These are phyloP conservation scores for Oscheius myriophilus DNA, from an alignment of 2,888 invertebrate species.

Conservation along the genomic window DNA sequence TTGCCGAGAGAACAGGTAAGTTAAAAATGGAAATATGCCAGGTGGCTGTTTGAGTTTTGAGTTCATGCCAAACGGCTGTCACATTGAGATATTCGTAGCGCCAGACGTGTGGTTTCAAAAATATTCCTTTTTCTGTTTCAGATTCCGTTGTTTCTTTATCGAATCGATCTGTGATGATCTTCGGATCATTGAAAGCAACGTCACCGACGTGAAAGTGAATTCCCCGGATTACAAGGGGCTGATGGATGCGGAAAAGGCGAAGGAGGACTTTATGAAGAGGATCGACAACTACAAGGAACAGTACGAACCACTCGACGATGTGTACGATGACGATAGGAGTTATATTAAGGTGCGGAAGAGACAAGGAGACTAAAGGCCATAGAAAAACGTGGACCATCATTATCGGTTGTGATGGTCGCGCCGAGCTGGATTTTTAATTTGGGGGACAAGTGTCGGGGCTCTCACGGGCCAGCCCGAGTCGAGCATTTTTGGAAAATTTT, in stretches of 20 bases:
- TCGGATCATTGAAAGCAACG: constrained; percentile 92
- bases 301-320: constrained; percentile 79
- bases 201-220: constrained; percentile 83
- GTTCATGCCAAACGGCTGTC: too few species aligned
- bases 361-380: too few species aligned
- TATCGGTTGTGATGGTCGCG: too few species aligned
- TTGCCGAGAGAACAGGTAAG: constrained; percentile 43
- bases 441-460: too few species aligned
- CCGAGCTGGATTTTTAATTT: too few species aligned
- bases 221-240: constrained; percentile 88
- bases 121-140: constrained; percentile 21
- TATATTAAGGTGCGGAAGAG: constrained; percentile 48
- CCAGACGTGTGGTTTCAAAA: neutral
- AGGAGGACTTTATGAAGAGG: constrained; percentile 87
- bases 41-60: too few species aligned
- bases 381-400: too few species aligned
- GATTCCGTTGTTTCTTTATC: constrained; percentile 92
- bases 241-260: constrained; percentile 86
- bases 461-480: too few species aligned
- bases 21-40: too few species aligned
- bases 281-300: constrained; percentile 91
- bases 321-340: constrained; percentile 57
- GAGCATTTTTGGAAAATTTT: too few species aligned
- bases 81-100: too few species aligned
- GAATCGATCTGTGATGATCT: constrained; percentile 97